A percentile compares a stretch with the other conserved stretches of the same genome.
Conservation (phyloP, 2,888 invertebrate species). For the Scotopteryx bipunctaria region DNA sequence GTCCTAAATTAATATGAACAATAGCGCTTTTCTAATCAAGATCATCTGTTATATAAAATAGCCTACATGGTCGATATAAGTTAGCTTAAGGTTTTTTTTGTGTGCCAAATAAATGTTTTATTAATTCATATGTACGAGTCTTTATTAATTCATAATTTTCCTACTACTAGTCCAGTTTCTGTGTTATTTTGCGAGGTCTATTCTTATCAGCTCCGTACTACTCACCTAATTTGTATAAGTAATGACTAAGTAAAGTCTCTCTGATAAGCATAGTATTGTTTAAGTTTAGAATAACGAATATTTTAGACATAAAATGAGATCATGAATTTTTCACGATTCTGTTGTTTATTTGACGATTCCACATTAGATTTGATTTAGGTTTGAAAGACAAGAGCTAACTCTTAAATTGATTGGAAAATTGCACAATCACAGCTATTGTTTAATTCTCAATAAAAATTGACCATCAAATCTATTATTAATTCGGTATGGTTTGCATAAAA, state of each 20-base stretch:
- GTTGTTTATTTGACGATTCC: background rate
- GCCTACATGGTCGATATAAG: too few species aligned
- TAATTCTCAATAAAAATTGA: too few species aligned
- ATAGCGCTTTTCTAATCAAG: too few species aligned
- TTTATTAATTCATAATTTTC: slow-evolving; percentile 1
- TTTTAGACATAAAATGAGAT: background rate
- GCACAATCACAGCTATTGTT: too few species aligned
- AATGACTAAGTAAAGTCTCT: slow-evolving; percentile 25
- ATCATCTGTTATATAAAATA: too few species aligned
- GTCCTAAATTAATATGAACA: too few species aligned
- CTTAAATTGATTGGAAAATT: too few species aligned
- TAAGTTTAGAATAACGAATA: background rate
- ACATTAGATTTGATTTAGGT: background rate
- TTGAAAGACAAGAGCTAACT: background rate
- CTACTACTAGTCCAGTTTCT: slow-evolving; percentile 16
- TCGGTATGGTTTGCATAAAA: too few species aligned
- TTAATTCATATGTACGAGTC: slow-evolving; percentile 5
- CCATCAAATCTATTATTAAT: too few species aligned
- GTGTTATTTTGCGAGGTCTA: slow-evolving; percentile 13
- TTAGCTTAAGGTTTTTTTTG: too few species aligned
- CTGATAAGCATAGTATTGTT: slow-evolving; percentile 25
- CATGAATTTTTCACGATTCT: too few species aligned
- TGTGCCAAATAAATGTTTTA: too few species aligned
- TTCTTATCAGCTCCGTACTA: slow-evolving; percentile 18
- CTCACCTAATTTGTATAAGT: slow-evolving; percentile 26